Evolutionary conservation across 2,888 invertebrate genomes (phyloP).

Genomic region (Tuta absoluta): DNA sequence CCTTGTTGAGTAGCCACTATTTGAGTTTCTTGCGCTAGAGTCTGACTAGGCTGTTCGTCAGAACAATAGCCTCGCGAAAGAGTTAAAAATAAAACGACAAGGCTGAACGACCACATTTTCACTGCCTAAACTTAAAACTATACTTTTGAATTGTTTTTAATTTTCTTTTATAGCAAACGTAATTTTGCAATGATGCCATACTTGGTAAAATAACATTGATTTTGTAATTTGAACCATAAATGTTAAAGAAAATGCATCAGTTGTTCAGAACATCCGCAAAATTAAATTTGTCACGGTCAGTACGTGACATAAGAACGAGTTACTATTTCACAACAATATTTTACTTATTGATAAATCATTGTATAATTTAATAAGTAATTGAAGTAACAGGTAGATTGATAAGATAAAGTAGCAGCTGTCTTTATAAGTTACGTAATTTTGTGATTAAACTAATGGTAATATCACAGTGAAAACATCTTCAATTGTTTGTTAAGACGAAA

Average conservation of each 20-base stretch:
- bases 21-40: slow-evolving; percentile 39
- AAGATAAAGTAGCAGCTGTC: no score
- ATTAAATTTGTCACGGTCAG: slow-evolving; percentile 3
- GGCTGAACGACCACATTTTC: slow-evolving; percentile 45
- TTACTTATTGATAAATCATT: no score
- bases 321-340: not conserved
- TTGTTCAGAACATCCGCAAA: not conserved
- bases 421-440: no score
- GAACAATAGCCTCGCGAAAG: slow-evolving; percentile 35
- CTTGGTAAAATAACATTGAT: not conserved
- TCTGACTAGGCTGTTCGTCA: not conserved
- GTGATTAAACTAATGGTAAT: no score
- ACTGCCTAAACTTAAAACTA: slow-evolving; percentile 37
- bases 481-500: no score
- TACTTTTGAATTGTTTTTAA: slow-evolving; percentile 34
- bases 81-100: slow-evolving; percentile 41
- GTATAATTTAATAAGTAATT: no score
- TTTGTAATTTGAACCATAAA: not conserved
- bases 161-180: slow-evolving; percentile 27
- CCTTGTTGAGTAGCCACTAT: slow-evolving; percentile 65
- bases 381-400: no score
- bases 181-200: slow-evolving; percentile 23
- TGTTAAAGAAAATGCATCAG: not conserved
- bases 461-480: no score
- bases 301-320: not conserved